Evolutionary conservation across 2,888 invertebrate genomes (phyloP), one percentile per base, ranked within the genome.

Genomic region (Liopterus haemorrhoidalis): DNA sequence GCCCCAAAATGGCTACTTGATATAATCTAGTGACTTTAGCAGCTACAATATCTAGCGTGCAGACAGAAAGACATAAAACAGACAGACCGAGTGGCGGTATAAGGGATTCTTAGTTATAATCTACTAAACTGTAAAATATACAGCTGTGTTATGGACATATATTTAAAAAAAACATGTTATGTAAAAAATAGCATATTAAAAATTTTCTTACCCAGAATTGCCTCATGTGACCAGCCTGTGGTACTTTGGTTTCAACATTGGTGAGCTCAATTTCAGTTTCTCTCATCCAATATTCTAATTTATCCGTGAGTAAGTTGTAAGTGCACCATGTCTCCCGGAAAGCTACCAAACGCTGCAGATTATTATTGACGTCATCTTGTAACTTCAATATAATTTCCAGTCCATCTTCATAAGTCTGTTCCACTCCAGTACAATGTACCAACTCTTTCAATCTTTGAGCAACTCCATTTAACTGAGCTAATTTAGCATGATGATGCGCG

Each of bases 181-280:
- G n/a, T n/a, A n/a, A n/a, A n/a, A n/a, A n/a, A n/a, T n/a, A n/a
- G n/a, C n/a, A n/a, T 42, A n/a, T n/a, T n/a, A n/a, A n/a, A n/a
- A n/a, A n/a, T n/a, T n/a, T n/a, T n/a, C 67, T 67, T 64, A 76
- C 76, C 89, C 90, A 90, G 69, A 89, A 90, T 56, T 85, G 80
- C 54, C 86, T 76, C 66, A 88, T 79, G 57, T 85, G 84, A 40
- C 81, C 81, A 6, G 79, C 77, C 1, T 78, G 75, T 39, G 77
- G 76, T 11, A 77, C 65, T 16, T 70, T 73, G 21, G 78, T 75
- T 43, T 76, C 71, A 24, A 89, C 77, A 18, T 75, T 70, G 47
- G 75, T 73, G 33, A 89, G 66, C 61, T 85, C 83, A 40, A 75
- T 74, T 56, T 85, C 85, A 0, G 86, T 84, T 41, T 75, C 76